Base-by-base conservation (phyloP, 1,140 invertebrate genomes). In the Drosophila sp. region DNA sequence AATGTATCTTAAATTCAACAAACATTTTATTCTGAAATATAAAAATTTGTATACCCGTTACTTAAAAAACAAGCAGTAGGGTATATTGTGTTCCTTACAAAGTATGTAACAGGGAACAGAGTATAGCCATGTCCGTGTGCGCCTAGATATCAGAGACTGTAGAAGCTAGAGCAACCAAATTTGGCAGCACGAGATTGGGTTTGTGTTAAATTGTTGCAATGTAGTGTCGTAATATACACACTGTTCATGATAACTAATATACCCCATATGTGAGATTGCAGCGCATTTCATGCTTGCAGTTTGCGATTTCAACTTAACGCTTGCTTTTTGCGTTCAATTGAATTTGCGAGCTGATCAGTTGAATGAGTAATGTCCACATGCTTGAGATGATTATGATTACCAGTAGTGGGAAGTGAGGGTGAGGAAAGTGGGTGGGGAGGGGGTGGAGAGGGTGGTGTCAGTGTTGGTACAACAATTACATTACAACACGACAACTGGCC, bases 311-410 rank as follows among this genome's bases (percentile, higher is more conserved):
- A 72, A 72, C 38, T 50, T 72, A 38, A 21, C 46, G 40, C 50
- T 43, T 27, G 56, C 61, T 14, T 72, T 78, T 81, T 34, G 64
- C 64, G 27, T 64, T 70, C 70, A 80, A 74, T 78, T 84, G 62
- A 77, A 82, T 78, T 76, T 46, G 78, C 74, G 40, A 59, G 51
- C 75, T 65, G 73, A 61, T 74, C 73, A 76, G 34, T 16, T 57
- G 76, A 64, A 70, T 79, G 83, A 87, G 61, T 87, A 87, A 87
- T 87, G 76, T 79, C 45, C 62, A 70, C 43, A 69, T 48, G 50
- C 50, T 53, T 29, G 13, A 29, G 50, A 34, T 74, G 81, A 84
- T 62, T 64, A 34, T 74, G 81, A 84, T 62, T 64, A 58, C 38
- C 54, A 21, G 53, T 40, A 27, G 16, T 7, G 8, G 18, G 36